phyloP scores from a whole-genome alignment of 2,888 invertebrate species.

The Phania funesta region DNA sequence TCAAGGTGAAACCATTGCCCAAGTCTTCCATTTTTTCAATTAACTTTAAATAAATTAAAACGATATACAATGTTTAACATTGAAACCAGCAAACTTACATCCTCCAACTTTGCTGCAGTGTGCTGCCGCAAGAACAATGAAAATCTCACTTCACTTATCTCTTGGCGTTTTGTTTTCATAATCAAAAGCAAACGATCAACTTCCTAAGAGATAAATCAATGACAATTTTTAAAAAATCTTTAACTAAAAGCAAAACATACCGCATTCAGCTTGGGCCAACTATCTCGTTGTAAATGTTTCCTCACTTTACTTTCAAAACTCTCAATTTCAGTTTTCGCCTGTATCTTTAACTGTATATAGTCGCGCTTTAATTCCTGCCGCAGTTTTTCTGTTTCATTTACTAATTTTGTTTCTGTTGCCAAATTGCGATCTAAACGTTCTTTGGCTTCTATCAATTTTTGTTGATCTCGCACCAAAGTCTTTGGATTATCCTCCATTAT shows the following conservation, averaged over 20 bases:
- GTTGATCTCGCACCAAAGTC: background rate
- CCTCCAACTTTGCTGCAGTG: background rate
- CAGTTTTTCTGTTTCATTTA: constrained; percentile 32
- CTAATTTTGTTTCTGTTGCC: constrained; percentile 34
- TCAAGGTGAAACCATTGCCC: constrained; percentile 73
- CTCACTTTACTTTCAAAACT: constrained; percentile 52
- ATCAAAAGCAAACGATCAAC: constrained; percentile 62
- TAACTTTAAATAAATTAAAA: constrained; percentile 69
- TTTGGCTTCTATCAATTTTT: constrained; percentile 66
- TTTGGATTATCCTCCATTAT: constrained; percentile 68
- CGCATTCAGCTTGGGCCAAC: constrained; percentile 55
- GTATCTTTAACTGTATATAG: background rate
- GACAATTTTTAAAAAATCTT: background rate
- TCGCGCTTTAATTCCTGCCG: constrained; percentile 6
- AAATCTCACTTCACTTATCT: constrained; percentile 22
- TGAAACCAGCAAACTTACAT: constrained; percentile 6
- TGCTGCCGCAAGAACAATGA: constrained; percentile 6
- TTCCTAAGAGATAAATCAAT: constrained; percentile 48
- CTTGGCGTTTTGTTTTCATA: constrained; percentile 13
- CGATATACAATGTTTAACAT: no score
- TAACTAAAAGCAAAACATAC: constrained; percentile 32
- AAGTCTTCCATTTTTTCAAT: constrained; percentile 73
- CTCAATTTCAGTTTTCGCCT: constrained; percentile 18
- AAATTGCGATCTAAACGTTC: constrained; percentile 68
- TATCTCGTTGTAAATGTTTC: constrained; percentile 41